phyloP scores from a whole-genome alignment of 2,113 vertebrate genomes.

The Azemiops feae region DNA sequence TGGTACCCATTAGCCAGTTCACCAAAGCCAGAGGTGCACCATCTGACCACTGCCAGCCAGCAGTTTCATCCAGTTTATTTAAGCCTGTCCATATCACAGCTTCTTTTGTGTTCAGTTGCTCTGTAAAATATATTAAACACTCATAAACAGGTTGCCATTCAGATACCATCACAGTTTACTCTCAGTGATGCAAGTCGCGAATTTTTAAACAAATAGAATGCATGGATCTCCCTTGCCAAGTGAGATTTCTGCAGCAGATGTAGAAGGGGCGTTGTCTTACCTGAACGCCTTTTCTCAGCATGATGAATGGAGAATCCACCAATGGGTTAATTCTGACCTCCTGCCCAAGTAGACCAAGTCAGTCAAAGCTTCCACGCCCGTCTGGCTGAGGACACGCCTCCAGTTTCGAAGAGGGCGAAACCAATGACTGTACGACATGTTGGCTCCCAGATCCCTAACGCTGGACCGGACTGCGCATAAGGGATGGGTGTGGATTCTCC shows the following conservation, averaged over 20 bases:
- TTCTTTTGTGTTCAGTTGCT: conserved; percentile 71
- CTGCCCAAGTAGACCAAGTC: too few species aligned
- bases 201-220: neutral
- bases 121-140: conserved; percentile 66
- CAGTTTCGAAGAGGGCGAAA: too few species aligned
- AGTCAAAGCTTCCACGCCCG: too few species aligned
- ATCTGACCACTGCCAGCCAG: conserved; percentile 94
- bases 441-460: too few species aligned
- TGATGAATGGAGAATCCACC: too few species aligned
- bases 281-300: too few species aligned
- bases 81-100: conserved; percentile 86
- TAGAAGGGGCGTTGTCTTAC: too few species aligned
- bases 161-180: neutral
- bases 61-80: conserved; percentile 76
- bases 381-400: too few species aligned
- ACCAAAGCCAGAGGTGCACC: conserved; percentile 78
- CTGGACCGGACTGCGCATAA: too few species aligned
- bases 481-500: too few species aligned
- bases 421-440: too few species aligned
- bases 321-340: too few species aligned
- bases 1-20: conserved; percentile 83
- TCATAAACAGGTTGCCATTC: neutral
- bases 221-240: neutral
- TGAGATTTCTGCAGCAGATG: neutral
- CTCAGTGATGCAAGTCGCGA: neutral